Conservation (phyloP, 1,140 invertebrate genomes). For the Meteorus sp. region DNA sequence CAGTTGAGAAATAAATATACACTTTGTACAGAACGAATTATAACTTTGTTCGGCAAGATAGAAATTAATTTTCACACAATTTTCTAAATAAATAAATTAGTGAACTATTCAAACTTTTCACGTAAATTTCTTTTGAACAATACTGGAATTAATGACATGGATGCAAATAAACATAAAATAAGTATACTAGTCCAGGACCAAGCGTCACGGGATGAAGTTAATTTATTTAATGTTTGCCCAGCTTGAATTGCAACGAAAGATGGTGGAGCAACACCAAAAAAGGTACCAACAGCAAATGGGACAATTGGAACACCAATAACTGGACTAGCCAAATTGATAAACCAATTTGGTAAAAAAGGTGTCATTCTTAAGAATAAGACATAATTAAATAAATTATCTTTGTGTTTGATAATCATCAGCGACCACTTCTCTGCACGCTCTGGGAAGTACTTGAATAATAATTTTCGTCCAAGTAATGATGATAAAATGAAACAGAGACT, state of each 20-base stretch:
- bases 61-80: too few relatives aligned
- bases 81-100: too few relatives aligned
- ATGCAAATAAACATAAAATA: slow-evolving; percentile 74
- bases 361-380: slow-evolving; percentile 97
- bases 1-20: background rate
- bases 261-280: slow-evolving; percentile 93
- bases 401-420: slow-evolving; percentile 77
- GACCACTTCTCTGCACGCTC: slow-evolving; percentile 86
- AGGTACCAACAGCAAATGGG: slow-evolving; percentile 93
- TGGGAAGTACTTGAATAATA: slow-evolving; percentile 89
- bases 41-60: background rate
- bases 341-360: slow-evolving; percentile 99
- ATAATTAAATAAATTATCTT: slow-evolving; percentile 90
- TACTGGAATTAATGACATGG: slow-evolving; percentile 88
- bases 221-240: slow-evolving; percentile 90
- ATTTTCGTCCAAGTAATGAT: slow-evolving; percentile 79
- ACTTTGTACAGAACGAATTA: background rate
- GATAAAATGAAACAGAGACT: slow-evolving; percentile 94
- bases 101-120: slow-evolving; percentile 75
- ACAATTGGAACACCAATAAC: slow-evolving; percentile 92
- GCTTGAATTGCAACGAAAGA: slow-evolving; percentile 97
- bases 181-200: slow-evolving; percentile 87
- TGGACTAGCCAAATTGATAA: slow-evolving; percentile 97
- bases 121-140: slow-evolving; percentile 83
- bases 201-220: slow-evolving; percentile 87